Conservation (phyloP, 2,113 vertebrate genomes). For the Bujurquina vittata region DNA sequence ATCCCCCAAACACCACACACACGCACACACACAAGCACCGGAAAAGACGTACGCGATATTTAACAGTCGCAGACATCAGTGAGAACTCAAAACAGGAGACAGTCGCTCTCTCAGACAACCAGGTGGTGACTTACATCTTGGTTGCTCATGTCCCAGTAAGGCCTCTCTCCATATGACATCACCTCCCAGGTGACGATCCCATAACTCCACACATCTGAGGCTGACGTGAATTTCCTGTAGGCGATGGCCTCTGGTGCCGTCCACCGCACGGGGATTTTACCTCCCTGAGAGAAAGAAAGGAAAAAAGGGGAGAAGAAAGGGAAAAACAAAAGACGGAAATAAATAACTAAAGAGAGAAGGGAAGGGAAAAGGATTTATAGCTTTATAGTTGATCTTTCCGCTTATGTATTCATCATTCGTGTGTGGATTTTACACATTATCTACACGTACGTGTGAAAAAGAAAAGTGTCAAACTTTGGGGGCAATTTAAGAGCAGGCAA, state of each 20-base stretch:
- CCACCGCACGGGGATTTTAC: constrained; percentile 84
- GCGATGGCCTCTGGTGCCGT: constrained; percentile 83
- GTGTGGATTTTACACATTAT: neutral
- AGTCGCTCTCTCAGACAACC: neutral
- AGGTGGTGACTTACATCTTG: constrained; percentile 78
- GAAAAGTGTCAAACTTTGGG: neutral
- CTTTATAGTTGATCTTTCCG: neutral
- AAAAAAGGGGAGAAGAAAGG: neutral
- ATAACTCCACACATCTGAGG: constrained; percentile 84
- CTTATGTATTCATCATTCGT: neutral
- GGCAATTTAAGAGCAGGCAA: neutral
- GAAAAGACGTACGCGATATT: neutral
- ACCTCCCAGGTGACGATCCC: constrained; percentile 86
- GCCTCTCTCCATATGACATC: constrained; percentile 83
- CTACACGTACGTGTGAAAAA: neutral
- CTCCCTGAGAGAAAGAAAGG: constrained; percentile 66
- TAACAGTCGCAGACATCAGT: constrained; percentile 19
- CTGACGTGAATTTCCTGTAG: constrained; percentile 84
- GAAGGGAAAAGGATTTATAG: neutral
- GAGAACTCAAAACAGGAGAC: neutral
- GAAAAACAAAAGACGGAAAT: neutral
- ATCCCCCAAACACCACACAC: constrained; percentile 10
- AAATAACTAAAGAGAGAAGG: neutral
- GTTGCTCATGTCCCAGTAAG: constrained; percentile 87
- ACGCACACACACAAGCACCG: constrained; percentile 3